Evolutionary conservation across 2,113 vertebrate species (phyloP).

Genomic region (Zeus faber): DNA sequence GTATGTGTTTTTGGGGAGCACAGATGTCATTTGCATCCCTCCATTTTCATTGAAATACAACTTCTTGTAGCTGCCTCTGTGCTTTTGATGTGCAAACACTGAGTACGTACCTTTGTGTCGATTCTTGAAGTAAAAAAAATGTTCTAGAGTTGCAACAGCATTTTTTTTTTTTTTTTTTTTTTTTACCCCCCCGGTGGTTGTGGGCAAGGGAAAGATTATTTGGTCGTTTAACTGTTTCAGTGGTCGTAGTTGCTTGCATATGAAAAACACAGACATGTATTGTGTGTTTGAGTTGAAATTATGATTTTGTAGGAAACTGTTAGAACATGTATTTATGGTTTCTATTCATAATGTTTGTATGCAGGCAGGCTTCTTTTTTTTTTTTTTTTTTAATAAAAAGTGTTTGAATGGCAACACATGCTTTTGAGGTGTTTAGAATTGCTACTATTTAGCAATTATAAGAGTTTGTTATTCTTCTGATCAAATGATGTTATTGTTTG

Average conservation of each 20-base stretch:
- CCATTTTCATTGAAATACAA: no score
- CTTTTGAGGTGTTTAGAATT: neutral
- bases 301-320: neutral
- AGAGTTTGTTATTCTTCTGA: neutral
- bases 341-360: slow-evolving; percentile 5
- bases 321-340: neutral
- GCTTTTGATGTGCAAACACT: no score
- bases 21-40: no score
- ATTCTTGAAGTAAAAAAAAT: no score
- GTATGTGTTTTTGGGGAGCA: no score
- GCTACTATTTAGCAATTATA: neutral
- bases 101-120: no score
- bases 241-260: neutral
- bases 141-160: no score
- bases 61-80: no score
- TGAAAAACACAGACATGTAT: neutral
- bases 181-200: no score
- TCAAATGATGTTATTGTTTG: slow-evolving; percentile 2
- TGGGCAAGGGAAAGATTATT: no score
- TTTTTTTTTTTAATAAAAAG: neutral
- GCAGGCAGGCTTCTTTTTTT: neutral
- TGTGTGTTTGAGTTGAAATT: neutral
- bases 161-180: no score
- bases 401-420: neutral
- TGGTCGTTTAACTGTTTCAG: neutral